These are phyloP conservation scores for Aspiorhynchus laticeps DNA, from an alignment of 2,113 vertebrate species.

Conservation along the genomic window DNA sequence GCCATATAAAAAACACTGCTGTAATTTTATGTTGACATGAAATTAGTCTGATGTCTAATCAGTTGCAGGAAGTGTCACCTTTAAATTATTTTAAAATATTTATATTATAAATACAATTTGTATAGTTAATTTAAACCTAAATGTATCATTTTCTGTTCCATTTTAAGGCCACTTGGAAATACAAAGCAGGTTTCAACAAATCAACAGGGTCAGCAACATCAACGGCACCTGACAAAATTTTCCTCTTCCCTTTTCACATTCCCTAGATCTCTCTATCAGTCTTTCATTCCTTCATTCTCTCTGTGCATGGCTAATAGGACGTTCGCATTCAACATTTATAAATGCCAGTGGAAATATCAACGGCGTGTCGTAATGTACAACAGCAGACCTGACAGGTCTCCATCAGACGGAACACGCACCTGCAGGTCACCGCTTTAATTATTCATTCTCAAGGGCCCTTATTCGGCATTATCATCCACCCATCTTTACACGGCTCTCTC, in stretches of 20 bases:
- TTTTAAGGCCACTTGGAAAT: background rate
- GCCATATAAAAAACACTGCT: too few species aligned
- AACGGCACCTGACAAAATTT: background rate
- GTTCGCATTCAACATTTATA: slow-evolving; percentile 75
- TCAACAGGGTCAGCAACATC: slow-evolving; percentile 21
- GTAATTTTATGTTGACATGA: too few species aligned
- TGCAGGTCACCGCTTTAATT: slow-evolving; percentile 64
- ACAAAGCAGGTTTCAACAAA: background rate
- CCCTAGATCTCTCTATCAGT: slow-evolving; percentile 38
- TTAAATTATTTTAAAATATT: too few species aligned
- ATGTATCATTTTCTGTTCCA: background rate
- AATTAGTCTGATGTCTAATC: too few species aligned
- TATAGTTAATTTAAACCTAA: background rate
- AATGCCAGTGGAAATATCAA: slow-evolving; percentile 74
- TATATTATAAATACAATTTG: background rate
- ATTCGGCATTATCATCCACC: slow-evolving; percentile 28
- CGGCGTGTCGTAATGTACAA: slow-evolving; percentile 61
- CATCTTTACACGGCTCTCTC: slow-evolving; percentile 16
- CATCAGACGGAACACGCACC: slow-evolving; percentile 53
- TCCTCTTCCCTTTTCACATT: slow-evolving; percentile 25
- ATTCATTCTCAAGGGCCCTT: slow-evolving; percentile 68
- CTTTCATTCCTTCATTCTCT: slow-evolving; percentile 50
- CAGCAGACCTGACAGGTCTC: slow-evolving; percentile 62
- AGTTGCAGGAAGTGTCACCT: too few species aligned
- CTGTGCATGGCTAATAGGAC: slow-evolving; percentile 62